Conservation (phyloP, 2,888 invertebrate species). For the Pristionchus japonicus region DNA sequence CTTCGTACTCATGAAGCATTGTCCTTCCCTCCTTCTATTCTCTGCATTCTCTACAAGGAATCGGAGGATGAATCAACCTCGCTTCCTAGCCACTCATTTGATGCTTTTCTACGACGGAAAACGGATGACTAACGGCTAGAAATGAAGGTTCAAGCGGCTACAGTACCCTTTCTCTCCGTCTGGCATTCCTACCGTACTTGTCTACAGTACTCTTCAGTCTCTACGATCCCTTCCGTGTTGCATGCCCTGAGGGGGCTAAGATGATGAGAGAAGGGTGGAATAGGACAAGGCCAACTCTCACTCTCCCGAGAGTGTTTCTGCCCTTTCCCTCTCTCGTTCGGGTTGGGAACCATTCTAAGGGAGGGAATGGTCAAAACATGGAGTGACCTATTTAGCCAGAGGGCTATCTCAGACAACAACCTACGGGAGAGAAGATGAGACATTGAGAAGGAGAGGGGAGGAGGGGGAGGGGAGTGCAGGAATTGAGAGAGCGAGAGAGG, state of each 20-base stretch:
- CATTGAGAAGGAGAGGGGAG: background rate
- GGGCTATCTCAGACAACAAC: constrained; percentile 32
- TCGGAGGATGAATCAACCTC: constrained; percentile 5
- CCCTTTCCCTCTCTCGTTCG: constrained; percentile 20
- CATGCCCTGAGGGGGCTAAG: background rate
- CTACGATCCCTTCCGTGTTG: background rate
- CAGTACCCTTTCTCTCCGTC: background rate
- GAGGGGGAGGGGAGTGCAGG: background rate
- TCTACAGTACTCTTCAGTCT: background rate
- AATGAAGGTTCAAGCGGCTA: constrained; percentile 13
- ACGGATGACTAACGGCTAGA: constrained; percentile 30
- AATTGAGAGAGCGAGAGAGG: background rate
- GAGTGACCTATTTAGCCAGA: constrained; percentile 27
- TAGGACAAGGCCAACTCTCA: constrained; percentile 11
- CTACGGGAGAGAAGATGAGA: background rate
- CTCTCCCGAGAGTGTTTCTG: background rate
- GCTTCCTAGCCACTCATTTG: constrained; percentile 8
- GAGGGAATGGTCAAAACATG: constrained; percentile 1
- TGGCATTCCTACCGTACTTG: background rate
- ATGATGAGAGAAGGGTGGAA: background rate
- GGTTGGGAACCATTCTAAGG: background rate
- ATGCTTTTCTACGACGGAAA: constrained; percentile 35
- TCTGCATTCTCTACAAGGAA: background rate
- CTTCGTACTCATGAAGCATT: background rate
- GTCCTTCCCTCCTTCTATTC: background rate